Evolutionary conservation across 2,113 vertebrate species (phyloP).

Genomic region (Platichthys flesus): DNA sequence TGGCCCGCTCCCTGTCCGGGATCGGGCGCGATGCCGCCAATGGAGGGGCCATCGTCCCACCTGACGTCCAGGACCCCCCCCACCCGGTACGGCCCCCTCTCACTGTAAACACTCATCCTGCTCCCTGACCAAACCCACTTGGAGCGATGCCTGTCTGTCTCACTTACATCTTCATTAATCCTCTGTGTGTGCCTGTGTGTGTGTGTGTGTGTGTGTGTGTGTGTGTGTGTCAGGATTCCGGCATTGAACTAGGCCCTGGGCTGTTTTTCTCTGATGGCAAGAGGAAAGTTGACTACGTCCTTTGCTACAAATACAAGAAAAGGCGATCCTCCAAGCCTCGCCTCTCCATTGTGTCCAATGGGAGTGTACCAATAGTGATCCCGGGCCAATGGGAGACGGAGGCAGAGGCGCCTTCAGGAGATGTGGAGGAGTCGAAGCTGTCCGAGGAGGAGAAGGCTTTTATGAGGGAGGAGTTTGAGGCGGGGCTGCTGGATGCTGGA

Average conservation of each 20-base stretch:
- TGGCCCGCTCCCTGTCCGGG: conserved; percentile 77
- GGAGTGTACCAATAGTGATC: conserved; percentile 68
- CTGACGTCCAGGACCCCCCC: conserved; percentile 31
- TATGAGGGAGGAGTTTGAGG: conserved; percentile 93
- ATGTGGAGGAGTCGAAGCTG: conserved; percentile 75
- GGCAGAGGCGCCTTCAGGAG: conserved; percentile 63
- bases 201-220: conserved; percentile 16
- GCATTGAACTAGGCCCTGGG: conserved; percentile 75
- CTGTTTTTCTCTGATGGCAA: conserved; percentile 89
- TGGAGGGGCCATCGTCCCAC: conserved; percentile 49
- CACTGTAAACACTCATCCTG: background rate
- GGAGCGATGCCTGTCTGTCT: background rate
- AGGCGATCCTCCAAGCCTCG: conserved; percentile 65
- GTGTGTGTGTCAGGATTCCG: conserved; percentile 54
- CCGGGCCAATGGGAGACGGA: conserved; percentile 41
- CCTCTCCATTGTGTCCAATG: conserved; percentile 84
- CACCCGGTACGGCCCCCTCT: conserved; percentile 49
- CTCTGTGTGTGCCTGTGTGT: background rate
- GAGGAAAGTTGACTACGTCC: conserved; percentile 93
- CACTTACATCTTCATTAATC: conserved; percentile 3
- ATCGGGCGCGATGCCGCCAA: conserved; percentile 61
- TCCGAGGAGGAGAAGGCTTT: conserved; percentile 85
- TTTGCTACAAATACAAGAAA: conserved; percentile 92
- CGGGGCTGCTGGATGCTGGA: conserved; percentile 87
- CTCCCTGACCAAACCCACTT: conserved; percentile 4